Evolutionary conservation across 2,888 invertebrate species (phyloP), one percentile per base, ranked within the genome.

Genomic region (Uloborus plumipes): DNA sequence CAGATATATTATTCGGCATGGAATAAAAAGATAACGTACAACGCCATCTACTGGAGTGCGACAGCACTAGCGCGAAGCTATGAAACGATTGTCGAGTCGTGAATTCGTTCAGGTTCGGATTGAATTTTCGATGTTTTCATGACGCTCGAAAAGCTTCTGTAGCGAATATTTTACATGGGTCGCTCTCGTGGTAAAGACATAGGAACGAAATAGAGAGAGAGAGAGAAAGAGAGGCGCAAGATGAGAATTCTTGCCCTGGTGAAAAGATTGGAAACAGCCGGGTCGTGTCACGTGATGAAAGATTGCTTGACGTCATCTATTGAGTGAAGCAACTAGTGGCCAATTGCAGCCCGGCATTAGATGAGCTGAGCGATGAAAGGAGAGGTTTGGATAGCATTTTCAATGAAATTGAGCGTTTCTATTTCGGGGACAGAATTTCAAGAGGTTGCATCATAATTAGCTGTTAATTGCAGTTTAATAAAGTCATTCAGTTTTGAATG

Each of bases 281-380:
- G 20, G 9, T 22, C 9, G n/a, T 2, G 16, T 26, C 64, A 70
- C 64, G 69, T 70, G 64, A 70, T 39, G 31, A 18, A 47, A 26
- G 59, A 20, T 59, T 14, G n/a, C 47, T 7, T 64, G 64, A 64
- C 64, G 64, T 64, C 16, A 22, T 18, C 11, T n/a, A n/a, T 9
- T 39, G 39, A 39, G 39, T 39, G 50, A 77, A 70, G 77, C 77
- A 77, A 77, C 77, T 77, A 70, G 77, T 77, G 77, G 77, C 77
- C 77, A 77, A 77, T 70, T 70, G 77, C n/a, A 62, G 16, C 4
- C 14, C 16, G 51, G 53, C 11, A 18, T 47, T 51, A 51, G 53
- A 65, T 62, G 26, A 31, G 51, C 16, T 16, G 20, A 61, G 22
- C 1, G 31, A 61, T 22, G 31, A 26, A 14, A 65, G 65, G 47